Base-by-base conservation (phyloP, 2,113 vertebrate species). In the Podocnemis expansa region DNA sequence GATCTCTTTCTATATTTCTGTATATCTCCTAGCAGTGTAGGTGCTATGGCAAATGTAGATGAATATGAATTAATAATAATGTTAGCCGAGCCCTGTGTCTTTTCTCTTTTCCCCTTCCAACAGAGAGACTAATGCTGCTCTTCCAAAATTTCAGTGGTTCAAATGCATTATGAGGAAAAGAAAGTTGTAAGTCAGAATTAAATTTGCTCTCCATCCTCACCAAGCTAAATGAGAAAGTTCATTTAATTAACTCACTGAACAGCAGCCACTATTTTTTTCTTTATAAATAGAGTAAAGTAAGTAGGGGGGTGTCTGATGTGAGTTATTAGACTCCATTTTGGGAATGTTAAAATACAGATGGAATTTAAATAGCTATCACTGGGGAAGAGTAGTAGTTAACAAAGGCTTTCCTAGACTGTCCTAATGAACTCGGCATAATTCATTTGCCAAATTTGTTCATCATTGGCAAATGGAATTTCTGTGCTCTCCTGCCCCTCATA, bases 361-460 rank as follows among this genome's bases (percentile, higher is more conserved):
- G 38, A 93, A 49, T 38, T 84, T 58, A 95, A 93, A 14, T 38
- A 8, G 94, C 80, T 81, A 85, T 91, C 47, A 16, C 95, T 87
- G 93, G 87, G 79, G 86, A 94, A 95, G 92, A 45, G 34, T 54
- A 87, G 90, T 96, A 96, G 87, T 89, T 94, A 95, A 96, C 78
- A 79, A 96, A 97, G 90, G 93, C 75, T 89, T 84, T 91, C 95
- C 88, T 87, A 87, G 67, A 51, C 93, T 93, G 94, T 91, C 84
- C 91, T 91, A 87, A 81, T 45, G 67, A 34, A 81, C 79, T 81
- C 38, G 73, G 89, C 97, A 94, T 96, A 96, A 96, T 95, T 97
- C 85, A 75, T 45, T 87, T 75, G 63, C 78, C 93, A 82, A 84
- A 58, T 91, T 90, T 29, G 16, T 70, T 95, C 56, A 41, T 87